These are phyloP conservation scores for Clarias magur DNA, from an alignment of 2,113 vertebrate species.

Conservation along the genomic window DNA sequence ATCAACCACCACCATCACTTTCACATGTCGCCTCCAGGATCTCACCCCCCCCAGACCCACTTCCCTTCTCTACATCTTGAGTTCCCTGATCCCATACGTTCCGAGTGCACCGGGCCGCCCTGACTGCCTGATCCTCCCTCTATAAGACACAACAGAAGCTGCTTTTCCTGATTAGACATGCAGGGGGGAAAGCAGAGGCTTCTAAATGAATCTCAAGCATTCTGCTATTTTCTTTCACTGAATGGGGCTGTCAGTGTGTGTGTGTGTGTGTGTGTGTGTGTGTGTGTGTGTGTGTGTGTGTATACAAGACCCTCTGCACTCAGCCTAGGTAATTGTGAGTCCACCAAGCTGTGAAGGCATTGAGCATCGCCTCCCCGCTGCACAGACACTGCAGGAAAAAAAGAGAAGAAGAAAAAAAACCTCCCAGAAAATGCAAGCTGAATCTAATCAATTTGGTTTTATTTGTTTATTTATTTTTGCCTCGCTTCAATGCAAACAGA, in stretches of 20 bases:
- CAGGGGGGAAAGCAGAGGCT: conserved; percentile 40
- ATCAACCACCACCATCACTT: background rate
- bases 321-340: conserved; percentile 47
- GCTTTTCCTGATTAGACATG: conserved; percentile 54
- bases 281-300: background rate
- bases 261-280: conserved; percentile 6
- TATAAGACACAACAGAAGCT: conserved; percentile 39
- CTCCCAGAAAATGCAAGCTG: conserved; percentile 37
- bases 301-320: conserved; percentile 28
- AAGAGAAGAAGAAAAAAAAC: background rate
- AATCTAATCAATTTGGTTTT: conserved; percentile 46
- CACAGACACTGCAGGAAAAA: conserved; percentile 22
- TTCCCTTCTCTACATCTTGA: background rate
- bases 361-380: conserved; percentile 36
- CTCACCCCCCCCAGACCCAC: background rate
- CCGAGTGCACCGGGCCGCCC: conserved; percentile 26
- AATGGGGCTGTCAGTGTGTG: conserved; percentile 16
- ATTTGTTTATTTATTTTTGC: conserved; percentile 45
- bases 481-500: conserved; percentile 29
- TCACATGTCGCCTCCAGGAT: background rate
- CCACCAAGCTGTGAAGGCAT: conserved; percentile 47
- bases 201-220: conserved; percentile 55
- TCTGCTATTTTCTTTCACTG: conserved; percentile 37
- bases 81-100: conserved; percentile 42
- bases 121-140: conserved; percentile 19